Conservation (phyloP, 2,113 vertebrate species). For the Forbesichthys agassizii region DNA sequence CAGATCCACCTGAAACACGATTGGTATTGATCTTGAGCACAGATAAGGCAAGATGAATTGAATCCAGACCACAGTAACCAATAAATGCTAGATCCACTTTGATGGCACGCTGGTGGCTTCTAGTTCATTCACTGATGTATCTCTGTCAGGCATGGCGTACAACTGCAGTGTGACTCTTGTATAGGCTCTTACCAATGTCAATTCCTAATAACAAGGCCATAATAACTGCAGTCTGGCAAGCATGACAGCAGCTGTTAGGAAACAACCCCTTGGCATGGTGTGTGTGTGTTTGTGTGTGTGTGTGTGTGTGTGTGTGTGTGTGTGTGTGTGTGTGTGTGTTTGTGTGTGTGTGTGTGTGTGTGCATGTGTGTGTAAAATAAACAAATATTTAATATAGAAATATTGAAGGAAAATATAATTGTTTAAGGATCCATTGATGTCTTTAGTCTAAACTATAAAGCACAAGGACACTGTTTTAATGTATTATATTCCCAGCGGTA, state of each 20-base stretch:
- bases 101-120: conserved; percentile 21
- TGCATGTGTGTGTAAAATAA: not conserved
- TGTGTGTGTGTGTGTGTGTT: not conserved
- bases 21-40: conserved; percentile 66
- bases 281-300: conserved; percentile 1
- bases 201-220: conserved; percentile 34
- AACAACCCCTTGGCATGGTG: conserved; percentile 19
- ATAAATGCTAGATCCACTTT: conserved; percentile 35
- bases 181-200: conserved; percentile 45
- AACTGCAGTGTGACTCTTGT: conserved; percentile 23
- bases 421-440: no score
- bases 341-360: conserved; percentile 1
- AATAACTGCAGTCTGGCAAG: conserved; percentile 35
- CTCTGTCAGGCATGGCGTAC: conserved; percentile 22
- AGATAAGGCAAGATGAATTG: conserved; percentile 59
- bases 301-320: not conserved
- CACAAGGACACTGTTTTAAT: not conserved
- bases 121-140: conserved; percentile 36
- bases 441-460: not conserved
- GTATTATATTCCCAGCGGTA: not conserved
- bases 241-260: conserved; percentile 35
- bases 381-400: not conserved
- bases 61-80: conserved; percentile 44
- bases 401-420: no score
- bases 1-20: conserved; percentile 61